phyloP scores from a whole-genome alignment of 2,797 vertebrate genomes.

The Takifugu ocellatus region DNA sequence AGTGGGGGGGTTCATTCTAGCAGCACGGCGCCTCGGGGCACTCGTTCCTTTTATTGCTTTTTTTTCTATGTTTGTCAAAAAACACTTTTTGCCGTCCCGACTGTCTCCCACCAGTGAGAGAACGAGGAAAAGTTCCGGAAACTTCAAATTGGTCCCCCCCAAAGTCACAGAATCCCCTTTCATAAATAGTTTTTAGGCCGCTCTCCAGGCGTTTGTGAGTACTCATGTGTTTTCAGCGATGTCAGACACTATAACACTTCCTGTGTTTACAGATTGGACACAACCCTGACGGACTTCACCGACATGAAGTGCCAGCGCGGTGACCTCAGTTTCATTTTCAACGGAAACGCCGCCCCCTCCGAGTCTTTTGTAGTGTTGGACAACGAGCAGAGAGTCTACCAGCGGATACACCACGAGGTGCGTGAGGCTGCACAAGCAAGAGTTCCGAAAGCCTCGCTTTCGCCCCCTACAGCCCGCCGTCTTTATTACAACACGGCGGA shows the following conservation, averaged over 20 bases:
- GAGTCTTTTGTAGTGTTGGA: conserved; percentile 98
- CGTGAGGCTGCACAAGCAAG: conserved; percentile 38
- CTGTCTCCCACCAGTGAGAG: conserved; percentile 6
- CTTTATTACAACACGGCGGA: neutral
- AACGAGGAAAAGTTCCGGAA: conserved; percentile 6
- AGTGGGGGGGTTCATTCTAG: conserved; percentile 36
- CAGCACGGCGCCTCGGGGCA: conserved; percentile 19
- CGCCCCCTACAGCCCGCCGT: neutral
- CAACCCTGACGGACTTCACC: conserved; percentile 97
- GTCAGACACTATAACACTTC: neutral
- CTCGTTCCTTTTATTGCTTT: conserved; percentile 20
- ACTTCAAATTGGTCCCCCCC: conserved; percentile 8
- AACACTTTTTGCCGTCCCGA: conserved; percentile 6
- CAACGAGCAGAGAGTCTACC: conserved; percentile 98
- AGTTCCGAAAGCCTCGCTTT: neutral
- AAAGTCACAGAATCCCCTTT: conserved; percentile 4
- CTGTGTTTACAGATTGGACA: conserved; percentile 84
- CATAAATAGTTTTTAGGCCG: neutral
- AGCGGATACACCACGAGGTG: conserved; percentile 96
- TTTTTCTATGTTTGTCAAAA: conserved; percentile 13
- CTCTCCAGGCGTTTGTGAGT: conserved; percentile 3
- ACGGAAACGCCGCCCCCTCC: conserved; percentile 88
- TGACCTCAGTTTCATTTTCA: conserved; percentile 98
- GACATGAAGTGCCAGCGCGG: conserved; percentile 99
- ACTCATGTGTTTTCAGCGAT: neutral